These are phyloP conservation scores for Rallus crepitans DNA, from an alignment of 2,797 vertebrate genomes.

Conservation along the genomic window DNA sequence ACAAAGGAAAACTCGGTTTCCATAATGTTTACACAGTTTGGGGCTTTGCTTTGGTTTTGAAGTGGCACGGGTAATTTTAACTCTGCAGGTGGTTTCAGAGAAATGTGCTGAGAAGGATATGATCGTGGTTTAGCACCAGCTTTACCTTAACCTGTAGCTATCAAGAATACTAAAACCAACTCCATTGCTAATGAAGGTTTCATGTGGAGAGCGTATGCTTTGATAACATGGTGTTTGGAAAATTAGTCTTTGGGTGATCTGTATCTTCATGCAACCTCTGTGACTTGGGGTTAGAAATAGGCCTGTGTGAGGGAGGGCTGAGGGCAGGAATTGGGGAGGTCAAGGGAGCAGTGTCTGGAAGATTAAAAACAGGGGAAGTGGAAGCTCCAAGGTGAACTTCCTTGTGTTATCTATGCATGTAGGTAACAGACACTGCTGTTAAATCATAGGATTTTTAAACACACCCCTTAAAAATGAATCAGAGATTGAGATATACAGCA, in stretches of 20 bases:
- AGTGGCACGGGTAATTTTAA: neutral
- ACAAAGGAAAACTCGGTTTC: neutral
- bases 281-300: neutral
- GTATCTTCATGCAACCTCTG: neutral
- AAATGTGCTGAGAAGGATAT: neutral
- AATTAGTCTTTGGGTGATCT: neutral
- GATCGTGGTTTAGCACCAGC: neutral
- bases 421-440: neutral
- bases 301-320: neutral
- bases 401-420: fast-evolving
- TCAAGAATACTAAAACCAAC: neutral
- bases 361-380: neutral
- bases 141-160: neutral
- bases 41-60: neutral
- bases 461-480: neutral
- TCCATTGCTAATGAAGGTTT: neutral
- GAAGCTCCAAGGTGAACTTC: neutral
- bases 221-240: neutral
- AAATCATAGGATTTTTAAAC: neutral
- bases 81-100: neutral
- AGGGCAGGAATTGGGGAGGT: neutral
- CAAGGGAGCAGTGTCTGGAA: neutral
- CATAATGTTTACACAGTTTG: neutral
- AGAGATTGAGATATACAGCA: neutral
- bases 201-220: neutral